phyloP scores from a whole-genome alignment of 2,888 invertebrate species.

The Macaria notata region DNA sequence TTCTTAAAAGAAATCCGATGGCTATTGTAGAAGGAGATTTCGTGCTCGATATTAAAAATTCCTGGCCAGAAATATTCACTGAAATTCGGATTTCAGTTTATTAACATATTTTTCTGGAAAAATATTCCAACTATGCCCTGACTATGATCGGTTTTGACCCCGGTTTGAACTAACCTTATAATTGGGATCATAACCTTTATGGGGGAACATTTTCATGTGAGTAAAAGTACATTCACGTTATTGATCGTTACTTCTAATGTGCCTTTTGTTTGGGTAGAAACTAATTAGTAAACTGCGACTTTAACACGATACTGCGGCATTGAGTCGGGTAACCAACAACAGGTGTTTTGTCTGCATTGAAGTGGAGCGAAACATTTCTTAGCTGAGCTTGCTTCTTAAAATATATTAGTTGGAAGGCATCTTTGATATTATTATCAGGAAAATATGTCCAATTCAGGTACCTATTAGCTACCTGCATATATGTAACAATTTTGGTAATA shows the following conservation, averaged over 20 bases:
- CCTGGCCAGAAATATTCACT: conserved; percentile 16
- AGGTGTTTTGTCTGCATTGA: conserved; percentile 25
- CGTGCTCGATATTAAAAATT: conserved; percentile 25
- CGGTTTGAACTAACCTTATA: conserved; percentile 9
- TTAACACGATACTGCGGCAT: conserved; percentile 18
- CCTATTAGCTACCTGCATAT: too few species aligned
- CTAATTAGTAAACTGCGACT: conserved; percentile 13
- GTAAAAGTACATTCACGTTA: conserved; percentile 14
- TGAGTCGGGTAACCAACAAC: conserved; percentile 25
- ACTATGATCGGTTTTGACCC: conserved; percentile 13
- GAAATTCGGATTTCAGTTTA: conserved; percentile 19
- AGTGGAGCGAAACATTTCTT: conserved; percentile 1
- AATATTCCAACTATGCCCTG: conserved; percentile 12
- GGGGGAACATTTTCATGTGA: conserved; percentile 19
- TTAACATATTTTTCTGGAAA: conserved; percentile 14
- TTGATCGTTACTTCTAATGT: conserved; percentile 15
- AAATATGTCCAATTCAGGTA: too few species aligned
- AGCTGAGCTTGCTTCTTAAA: too few species aligned
- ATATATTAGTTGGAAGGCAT: too few species aligned
- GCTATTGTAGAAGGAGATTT: conserved; percentile 22
- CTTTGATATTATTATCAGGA: too few species aligned
- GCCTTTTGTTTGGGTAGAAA: conserved; percentile 4
- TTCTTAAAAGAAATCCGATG: conserved; percentile 19
- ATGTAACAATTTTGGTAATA: too few species aligned
- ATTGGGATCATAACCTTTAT: conserved; percentile 21